phyloP scores from a whole-genome alignment of 2,113 vertebrate genomes.

The Cyanoramphus novaezelandiae region DNA sequence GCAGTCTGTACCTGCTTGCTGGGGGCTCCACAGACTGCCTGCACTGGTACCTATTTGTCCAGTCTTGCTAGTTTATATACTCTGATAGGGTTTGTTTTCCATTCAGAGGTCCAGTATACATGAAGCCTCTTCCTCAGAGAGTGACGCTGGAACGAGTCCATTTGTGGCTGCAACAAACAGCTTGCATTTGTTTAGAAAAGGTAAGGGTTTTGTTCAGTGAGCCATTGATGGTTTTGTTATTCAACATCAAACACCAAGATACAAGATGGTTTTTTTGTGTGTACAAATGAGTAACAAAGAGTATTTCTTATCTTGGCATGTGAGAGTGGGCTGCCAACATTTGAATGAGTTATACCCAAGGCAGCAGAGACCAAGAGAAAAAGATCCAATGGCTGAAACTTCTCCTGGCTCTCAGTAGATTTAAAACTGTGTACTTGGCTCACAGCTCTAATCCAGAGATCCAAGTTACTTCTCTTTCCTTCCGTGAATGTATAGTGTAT shows the following conservation, averaged over 20 bases:
- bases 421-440: not conserved
- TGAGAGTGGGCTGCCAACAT: not conserved
- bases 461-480: not conserved
- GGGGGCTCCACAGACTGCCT: not conserved
- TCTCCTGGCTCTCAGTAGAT: not conserved
- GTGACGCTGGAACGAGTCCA: conserved; percentile 7
- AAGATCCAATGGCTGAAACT: not conserved
- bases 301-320: not conserved
- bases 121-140: conserved; percentile 53
- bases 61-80: not conserved
- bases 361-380: not conserved
- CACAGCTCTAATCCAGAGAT: not conserved
- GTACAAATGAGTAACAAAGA: not conserved
- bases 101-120: conserved; percentile 38
- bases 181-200: conserved; percentile 20
- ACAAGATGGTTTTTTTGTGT: not conserved
- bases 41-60: not conserved
- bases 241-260: not conserved
- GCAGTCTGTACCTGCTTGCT: not conserved
- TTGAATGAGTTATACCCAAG: not conserved
- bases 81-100: not conserved
- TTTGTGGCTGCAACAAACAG: not conserved
- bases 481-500: not conserved
- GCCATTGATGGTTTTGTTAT: not conserved
- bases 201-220: conserved; percentile 2